Evolutionary conservation across 2,113 vertebrate species (phyloP).

Genomic region (Chaetura pelagica): DNA sequence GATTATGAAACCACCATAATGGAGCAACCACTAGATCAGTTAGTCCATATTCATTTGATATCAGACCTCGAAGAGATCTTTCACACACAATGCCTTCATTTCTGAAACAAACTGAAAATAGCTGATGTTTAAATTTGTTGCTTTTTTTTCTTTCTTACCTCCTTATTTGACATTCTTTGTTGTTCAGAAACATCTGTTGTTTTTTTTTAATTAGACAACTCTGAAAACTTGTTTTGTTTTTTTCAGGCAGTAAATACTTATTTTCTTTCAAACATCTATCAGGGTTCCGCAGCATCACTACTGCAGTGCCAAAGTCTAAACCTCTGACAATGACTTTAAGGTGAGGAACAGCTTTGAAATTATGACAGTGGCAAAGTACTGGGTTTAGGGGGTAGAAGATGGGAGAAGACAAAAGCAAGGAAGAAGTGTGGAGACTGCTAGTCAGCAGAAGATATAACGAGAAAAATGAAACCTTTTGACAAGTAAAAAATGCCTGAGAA

Average conservation of each 20-base stretch:
- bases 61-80: background rate
- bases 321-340: background rate
- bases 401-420: background rate
- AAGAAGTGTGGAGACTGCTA: background rate
- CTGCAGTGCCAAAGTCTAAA: background rate
- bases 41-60: background rate
- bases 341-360: conserved; percentile 24
- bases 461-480: conserved; percentile 19
- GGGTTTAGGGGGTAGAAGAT: background rate
- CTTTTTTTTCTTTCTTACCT: background rate
- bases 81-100: background rate
- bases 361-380: background rate
- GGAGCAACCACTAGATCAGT: background rate
- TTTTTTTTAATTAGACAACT: background rate
- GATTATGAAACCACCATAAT: background rate
- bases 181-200: background rate
- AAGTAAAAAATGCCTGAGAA: background rate
- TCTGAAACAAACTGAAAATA: background rate
- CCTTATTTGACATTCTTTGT: background rate
- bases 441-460: conserved; percentile 12
- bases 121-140: background rate
- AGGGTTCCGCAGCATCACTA: background rate
- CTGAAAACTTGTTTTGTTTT: background rate
- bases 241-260: background rate
- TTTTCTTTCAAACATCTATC: background rate